A percentile compares a stretch with the other conserved stretches of the same genome.
phyloP scores from a whole-genome alignment of 2,797 vertebrate species.

The Euphonia xanthogaster region DNA sequence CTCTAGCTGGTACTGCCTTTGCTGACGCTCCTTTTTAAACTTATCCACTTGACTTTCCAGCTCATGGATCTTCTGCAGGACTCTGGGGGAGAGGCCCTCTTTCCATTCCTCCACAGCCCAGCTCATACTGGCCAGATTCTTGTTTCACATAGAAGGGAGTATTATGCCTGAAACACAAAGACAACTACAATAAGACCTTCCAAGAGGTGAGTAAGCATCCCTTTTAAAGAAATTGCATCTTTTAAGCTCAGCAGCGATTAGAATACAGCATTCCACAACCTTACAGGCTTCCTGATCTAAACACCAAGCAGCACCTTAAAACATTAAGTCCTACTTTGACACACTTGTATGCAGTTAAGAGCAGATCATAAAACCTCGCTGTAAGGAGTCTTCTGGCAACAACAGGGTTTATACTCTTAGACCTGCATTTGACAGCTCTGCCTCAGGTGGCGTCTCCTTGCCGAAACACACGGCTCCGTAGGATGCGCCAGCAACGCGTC shows the following conservation, averaged over 20 bases:
- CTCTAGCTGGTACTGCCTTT: conserved; percentile 91
- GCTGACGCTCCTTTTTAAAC: conserved; percentile 87
- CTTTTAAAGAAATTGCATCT: neutral
- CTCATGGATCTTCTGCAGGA: conserved; percentile 91
- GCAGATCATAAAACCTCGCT: neutral
- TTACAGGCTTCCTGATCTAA: neutral
- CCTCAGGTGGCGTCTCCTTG: rapidly evolving
- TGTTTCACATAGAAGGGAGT: neutral
- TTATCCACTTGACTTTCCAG: conserved; percentile 90
- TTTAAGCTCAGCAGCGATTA: neutral
- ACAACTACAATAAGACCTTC: neutral
- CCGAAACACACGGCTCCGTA: rapidly evolving
- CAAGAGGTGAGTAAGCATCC: rapidly evolving
- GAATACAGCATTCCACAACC: neutral
- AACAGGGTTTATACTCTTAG: neutral
- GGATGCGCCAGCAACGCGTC: neutral
- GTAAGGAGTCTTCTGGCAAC: neutral
- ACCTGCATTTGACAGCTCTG: neutral
- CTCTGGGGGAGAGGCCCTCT: conserved; percentile 87
- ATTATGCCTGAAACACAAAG: neutral
- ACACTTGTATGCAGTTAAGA: neutral
- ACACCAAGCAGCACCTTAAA: neutral
- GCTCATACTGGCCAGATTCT: conserved; percentile 80
- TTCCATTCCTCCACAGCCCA: conserved; percentile 96
- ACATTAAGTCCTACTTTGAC: neutral